Evolutionary conservation across 2,113 vertebrate genomes (phyloP).

Genomic region (Pluvialis apricaria): DNA sequence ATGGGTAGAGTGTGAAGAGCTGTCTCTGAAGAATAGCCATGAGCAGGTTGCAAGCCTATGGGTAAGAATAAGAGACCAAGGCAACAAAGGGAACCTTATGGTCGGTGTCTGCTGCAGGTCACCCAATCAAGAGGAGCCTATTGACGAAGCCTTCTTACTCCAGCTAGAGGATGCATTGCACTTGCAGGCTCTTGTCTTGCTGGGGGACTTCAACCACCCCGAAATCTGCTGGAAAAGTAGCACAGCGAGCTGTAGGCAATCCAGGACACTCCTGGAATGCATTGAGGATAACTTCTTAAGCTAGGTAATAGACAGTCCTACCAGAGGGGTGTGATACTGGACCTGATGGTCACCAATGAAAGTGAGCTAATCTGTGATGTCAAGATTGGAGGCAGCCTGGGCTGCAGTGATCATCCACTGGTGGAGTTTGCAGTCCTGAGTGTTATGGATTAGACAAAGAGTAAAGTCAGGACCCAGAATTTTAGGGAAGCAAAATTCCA

Average conservation of each 20-base stretch:
- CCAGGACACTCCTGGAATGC: not conserved
- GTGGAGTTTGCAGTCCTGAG: not conserved
- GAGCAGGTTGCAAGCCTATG: too few relatives aligned
- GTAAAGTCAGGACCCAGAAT: not conserved
- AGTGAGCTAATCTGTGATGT: not conserved
- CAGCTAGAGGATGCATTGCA: too few relatives aligned
- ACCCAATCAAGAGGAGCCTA: too few relatives aligned
- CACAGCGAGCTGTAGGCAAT: not conserved
- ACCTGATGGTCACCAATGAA: not conserved
- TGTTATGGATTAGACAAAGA: not conserved
- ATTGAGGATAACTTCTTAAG: not conserved
- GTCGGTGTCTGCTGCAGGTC: too few relatives aligned
- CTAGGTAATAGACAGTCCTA: not conserved
- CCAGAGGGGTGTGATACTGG: not conserved
- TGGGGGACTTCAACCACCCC: not conserved
- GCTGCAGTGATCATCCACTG: not conserved
- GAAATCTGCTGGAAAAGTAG: not conserved
- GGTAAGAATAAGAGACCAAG: too few relatives aligned
- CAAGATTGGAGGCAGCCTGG: not conserved
- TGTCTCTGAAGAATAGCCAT: not conserved
- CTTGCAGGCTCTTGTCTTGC: too few relatives aligned
- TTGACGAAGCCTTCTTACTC: too few relatives aligned
- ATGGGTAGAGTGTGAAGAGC: not conserved
- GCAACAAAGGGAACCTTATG: too few relatives aligned
- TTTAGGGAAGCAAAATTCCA: not conserved